These are phyloP conservation scores for Drosophila mimetica DNA, from an alignment of 2,888 invertebrate genomes.

Conservation along the genomic window DNA sequence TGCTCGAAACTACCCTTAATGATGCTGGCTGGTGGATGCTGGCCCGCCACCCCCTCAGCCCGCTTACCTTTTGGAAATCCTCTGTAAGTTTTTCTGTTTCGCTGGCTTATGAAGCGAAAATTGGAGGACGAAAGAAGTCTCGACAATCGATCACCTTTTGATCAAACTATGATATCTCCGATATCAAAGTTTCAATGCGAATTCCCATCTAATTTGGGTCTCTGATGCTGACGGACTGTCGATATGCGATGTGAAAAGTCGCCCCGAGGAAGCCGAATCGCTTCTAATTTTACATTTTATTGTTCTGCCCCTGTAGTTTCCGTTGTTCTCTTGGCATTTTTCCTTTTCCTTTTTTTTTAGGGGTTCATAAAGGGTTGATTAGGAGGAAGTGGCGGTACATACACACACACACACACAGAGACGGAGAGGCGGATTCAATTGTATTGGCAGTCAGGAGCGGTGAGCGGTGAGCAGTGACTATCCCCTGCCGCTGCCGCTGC, in stretches of 20 bases:
- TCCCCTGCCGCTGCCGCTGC: background rate
- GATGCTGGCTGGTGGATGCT: conserved; percentile 64
- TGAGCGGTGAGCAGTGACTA: background rate
- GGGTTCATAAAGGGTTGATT: conserved; percentile 81
- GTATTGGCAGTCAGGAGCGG: conserved; percentile 47
- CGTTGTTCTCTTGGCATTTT: background rate
- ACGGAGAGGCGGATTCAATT: conserved; percentile 40
- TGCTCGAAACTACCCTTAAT: conserved; percentile 81
- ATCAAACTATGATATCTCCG: background rate
- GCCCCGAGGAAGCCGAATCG: conserved; percentile 6
- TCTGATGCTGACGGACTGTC: conserved; percentile 10
- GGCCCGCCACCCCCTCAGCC: conserved; percentile 15
- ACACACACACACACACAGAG: conserved; percentile 24
- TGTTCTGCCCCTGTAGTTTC: conserved; percentile 54
- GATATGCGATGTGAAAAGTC: conserved; percentile 30
- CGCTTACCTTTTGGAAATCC: background rate
- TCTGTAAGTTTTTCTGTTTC: background rate
- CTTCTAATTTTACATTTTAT: conserved; percentile 79
- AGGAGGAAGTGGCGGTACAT: conserved; percentile 60
- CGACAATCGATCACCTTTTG: conserved; percentile 1
- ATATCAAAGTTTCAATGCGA: background rate
- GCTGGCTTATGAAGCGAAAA: background rate
- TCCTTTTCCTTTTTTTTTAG: conserved; percentile 58
- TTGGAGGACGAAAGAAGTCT: background rate
- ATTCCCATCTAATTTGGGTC: background rate